Percentiles rank a stretch among this genome's conserved stretches.
Conservation (phyloP, 2,888 invertebrate genomes). For the Dinocampus coccinellae region DNA sequence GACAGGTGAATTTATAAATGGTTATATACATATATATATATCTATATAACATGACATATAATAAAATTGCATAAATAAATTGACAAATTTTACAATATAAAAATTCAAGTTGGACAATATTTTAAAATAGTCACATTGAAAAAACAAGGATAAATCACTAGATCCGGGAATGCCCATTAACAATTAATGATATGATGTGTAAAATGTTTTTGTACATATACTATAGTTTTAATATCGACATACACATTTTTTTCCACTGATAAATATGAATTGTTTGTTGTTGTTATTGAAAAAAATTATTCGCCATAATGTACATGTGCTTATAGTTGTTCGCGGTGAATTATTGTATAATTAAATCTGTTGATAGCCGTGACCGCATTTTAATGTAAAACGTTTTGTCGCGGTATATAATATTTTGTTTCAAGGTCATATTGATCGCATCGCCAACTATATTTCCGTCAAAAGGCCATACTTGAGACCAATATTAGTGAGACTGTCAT, state of each 20-base stretch:
- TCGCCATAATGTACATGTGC: not conserved
- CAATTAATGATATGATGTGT: constrained; percentile 23
- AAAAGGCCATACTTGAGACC: constrained; percentile 72
- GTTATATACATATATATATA: no score
- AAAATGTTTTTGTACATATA: not conserved
- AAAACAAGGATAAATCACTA: constrained; percentile 7
- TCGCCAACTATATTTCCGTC: constrained; percentile 66
- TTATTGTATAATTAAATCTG: not conserved
- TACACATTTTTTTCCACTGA: no score
- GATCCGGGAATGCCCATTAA: not conserved
- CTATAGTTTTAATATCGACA: not conserved
- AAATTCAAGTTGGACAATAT: not conserved
- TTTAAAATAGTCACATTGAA: no score
- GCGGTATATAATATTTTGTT: not conserved
- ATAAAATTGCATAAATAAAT: constrained; percentile 1
- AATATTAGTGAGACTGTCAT: constrained; percentile 72
- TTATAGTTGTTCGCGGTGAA: not conserved
- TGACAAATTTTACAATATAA: not conserved
- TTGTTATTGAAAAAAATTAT: no score
- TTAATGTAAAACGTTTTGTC: not conserved
- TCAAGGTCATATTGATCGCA: constrained; percentile 23
- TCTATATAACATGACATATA: not conserved
- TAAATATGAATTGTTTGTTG: no score
- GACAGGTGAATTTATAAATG: not conserved
- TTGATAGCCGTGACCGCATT: not conserved